Conservation (phyloP, 2,113 vertebrate species). For the Thunnus maccoyii region DNA sequence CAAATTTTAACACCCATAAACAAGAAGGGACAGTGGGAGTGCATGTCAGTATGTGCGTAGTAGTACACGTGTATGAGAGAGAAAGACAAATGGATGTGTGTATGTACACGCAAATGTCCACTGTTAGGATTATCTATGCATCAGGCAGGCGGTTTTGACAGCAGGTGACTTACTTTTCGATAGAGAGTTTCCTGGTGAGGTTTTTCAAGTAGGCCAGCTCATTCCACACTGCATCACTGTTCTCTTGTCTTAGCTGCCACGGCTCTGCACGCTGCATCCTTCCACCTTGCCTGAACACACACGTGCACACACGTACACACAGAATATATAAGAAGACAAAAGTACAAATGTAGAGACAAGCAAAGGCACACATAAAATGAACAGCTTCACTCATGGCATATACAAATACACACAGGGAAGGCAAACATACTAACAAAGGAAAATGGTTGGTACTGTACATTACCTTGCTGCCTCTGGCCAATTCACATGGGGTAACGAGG, state of each 20-base stretch:
- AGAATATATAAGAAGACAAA: constrained; percentile 16
- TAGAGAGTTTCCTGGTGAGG: constrained; percentile 87
- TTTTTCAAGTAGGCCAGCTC: constrained; percentile 90
- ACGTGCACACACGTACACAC: constrained; percentile 41
- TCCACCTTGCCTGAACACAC: constrained; percentile 77
- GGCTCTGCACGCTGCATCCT: constrained; percentile 78
- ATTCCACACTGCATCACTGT: constrained; percentile 91
- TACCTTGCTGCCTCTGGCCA: constrained; percentile 69
- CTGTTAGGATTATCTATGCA: neutral
- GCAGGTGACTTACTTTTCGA: constrained; percentile 88
- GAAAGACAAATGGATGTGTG: neutral
- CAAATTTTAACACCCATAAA: constrained; percentile 70
- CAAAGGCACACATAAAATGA: constrained; percentile 32
- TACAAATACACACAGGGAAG: constrained; percentile 37
- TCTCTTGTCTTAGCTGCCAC: constrained; percentile 87
- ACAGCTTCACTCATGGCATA: constrained; percentile 16
- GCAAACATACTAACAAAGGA: constrained; percentile 61
- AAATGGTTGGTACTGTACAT: constrained; percentile 54
- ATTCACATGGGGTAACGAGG: constrained; percentile 71
- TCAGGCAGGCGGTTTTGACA: constrained; percentile 51
- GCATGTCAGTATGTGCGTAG: neutral
- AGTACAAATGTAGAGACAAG: constrained; percentile 17
- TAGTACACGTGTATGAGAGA: constrained; percentile 1
- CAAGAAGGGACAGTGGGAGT: constrained; percentile 55
- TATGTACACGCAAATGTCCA: neutral